Conservation (phyloP, 35 echinoderm and acorn worm genomes). For the Holothuria glaberrima region DNA sequence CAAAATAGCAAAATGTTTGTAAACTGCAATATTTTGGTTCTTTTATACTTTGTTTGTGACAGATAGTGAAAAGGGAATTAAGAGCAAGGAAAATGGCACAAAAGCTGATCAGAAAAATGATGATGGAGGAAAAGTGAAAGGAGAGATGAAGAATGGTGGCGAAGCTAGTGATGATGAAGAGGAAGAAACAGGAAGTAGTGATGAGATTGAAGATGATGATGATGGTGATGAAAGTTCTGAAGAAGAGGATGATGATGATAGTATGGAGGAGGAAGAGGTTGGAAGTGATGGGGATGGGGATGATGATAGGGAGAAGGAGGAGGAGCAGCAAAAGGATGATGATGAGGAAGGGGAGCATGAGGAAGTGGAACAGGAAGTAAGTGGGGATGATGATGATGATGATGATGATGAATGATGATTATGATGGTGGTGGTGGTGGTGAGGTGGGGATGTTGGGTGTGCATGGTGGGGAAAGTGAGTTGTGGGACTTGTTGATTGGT, state of each 20-base stretch:
- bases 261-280: not conserved
- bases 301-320: slow-evolving; percentile 12
- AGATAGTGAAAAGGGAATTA: no score
- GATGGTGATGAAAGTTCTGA: not conserved
- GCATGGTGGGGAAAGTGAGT: no score
- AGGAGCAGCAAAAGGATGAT: not conserved
- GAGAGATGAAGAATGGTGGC: not conserved
- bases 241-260: not conserved
- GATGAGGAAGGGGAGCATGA: not conserved
- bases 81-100: not conserved
- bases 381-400: not conserved
- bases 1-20: no score
- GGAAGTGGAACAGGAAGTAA: not conserved
- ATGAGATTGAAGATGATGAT: not conserved
- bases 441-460: not conserved
- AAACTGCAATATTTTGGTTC: no score
- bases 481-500: no score
- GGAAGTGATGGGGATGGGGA: not conserved
- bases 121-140: not conserved
- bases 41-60: no score
- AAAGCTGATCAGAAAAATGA: not conserved
- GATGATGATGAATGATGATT: not conserved
- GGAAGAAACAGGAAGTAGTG: not conserved
- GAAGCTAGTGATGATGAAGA: not conserved
- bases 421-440: not conserved